Conservation (phyloP, 2,888 invertebrate genomes). For the Dynastes tityus region DNA sequence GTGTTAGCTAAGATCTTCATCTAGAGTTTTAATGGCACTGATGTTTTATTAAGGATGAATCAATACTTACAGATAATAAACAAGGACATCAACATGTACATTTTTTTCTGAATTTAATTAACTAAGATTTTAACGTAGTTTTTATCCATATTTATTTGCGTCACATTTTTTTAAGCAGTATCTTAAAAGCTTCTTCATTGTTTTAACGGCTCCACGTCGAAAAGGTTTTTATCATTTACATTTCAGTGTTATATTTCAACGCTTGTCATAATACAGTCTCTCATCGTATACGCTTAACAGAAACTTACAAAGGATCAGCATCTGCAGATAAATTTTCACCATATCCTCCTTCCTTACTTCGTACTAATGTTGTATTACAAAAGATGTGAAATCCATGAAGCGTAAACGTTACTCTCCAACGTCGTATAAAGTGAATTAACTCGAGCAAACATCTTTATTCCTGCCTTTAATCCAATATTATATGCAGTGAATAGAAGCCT, state of each 20-base stretch:
- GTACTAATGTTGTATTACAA: conserved; percentile 31
- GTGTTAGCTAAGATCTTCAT: too few species aligned
- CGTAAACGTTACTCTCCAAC: conserved; percentile 27
- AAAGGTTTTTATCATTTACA: not conserved
- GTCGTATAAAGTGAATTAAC: conserved; percentile 44
- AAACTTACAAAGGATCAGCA: conserved; percentile 15
- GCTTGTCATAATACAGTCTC: not conserved
- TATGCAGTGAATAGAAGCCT: conserved; percentile 38
- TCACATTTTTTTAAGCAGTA: not conserved
- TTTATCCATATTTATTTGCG: too few species aligned
- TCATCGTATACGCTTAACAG: not conserved
- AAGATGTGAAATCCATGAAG: conserved; percentile 39
- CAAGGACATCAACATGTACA: too few species aligned
- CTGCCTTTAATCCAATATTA: conserved; percentile 43
- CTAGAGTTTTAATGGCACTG: too few species aligned
- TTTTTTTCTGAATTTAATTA: too few species aligned
- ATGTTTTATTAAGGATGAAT: too few species aligned
- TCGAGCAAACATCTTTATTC: conserved; percentile 42
- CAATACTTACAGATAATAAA: too few species aligned
- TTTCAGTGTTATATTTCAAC: not conserved
- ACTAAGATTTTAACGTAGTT: too few species aligned
- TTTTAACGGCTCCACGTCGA: too few species aligned
- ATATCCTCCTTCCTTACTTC: conserved; percentile 1
- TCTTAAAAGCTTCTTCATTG: not conserved
- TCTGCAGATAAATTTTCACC: conserved; percentile 4